Evolutionary conservation across 2,797 vertebrate genomes (phyloP), one percentile per base, ranked within the genome.

Genomic region (Darevskia mixta): DNA sequence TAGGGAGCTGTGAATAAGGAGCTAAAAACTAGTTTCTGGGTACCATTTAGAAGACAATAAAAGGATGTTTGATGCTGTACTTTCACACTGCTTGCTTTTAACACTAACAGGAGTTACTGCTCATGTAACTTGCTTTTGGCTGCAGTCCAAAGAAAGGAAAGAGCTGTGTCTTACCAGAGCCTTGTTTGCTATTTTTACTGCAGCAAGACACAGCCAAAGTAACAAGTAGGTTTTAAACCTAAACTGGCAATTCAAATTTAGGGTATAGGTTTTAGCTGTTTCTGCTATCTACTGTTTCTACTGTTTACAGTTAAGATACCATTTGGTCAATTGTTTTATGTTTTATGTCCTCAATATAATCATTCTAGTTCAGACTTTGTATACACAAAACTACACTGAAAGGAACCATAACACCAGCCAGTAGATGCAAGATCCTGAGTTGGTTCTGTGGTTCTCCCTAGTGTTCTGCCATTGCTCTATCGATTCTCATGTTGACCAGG

Each of bases 1-100:
- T 88, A 49, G 55, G 78, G 77, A 13, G 45, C 79, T 27, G 49
- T 75, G 83, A 84, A 38, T 75, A 32, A 17, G 49, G 75, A 84
- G 49, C 49, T 38, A 27, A 75, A 79, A 83, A 49, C 32, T 58
- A 75, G 49, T 75, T 84, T 75, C 71, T 58, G 49, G 32, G 55
- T 58, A 69, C 38, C 13, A 10, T 15, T 69, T 35, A 61, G 79
- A 83, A 72, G 45, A 25, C 69, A 55, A 72, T 83, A 83, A 55
- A 41, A 75, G 10, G 55, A 10, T 27, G 45, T 83, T 83, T 84
- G 67, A 55, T 84, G 49, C 49, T 84, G 58, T 72, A 32, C 20
- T 84, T 61, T 58, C 71, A 75, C 23, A 49, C 17, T 17, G 45
- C 23, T 75, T 58, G 23, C 69, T 83, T 73, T 82, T 71, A 71